Conservation (phyloP, 2,888 invertebrate genomes). For the Crioceris asparagi region DNA sequence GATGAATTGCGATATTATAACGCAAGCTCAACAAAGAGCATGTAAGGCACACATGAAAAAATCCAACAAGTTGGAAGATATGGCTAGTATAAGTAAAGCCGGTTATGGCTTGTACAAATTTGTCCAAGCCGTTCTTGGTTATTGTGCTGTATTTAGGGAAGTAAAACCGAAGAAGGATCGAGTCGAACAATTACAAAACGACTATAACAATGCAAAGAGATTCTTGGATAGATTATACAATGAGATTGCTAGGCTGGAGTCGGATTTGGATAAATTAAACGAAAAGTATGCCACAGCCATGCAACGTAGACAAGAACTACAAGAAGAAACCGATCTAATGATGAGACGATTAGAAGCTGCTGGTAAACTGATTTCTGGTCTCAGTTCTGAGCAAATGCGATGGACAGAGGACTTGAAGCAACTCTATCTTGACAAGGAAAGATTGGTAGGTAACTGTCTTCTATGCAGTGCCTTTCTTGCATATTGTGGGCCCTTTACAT, state of each 20-base stretch:
- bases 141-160: conserved; percentile 78
- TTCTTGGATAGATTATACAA: conserved; percentile 61
- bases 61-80: conserved; percentile 65
- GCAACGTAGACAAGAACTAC: conserved; percentile 51
- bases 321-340: conserved; percentile 75
- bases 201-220: conserved; percentile 51
- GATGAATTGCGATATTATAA: conserved; percentile 74
- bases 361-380: conserved; percentile 76
- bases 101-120: conserved; percentile 78
- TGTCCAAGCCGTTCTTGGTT: conserved; percentile 78
- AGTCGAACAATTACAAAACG: conserved; percentile 65
- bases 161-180: conserved; percentile 78
- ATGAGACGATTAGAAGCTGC: conserved; percentile 71
- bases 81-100: conserved; percentile 76
- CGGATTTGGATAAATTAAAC: conserved; percentile 57
- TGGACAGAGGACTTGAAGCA: conserved; percentile 70
- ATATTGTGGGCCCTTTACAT: conserved; percentile 82
- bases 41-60: conserved; percentile 64
- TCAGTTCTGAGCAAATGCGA: conserved; percentile 71
- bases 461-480: conserved; percentile 72
- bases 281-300: conserved; percentile 68
- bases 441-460: conserved; percentile 76
- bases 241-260: conserved; percentile 63
- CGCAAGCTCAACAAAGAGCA: conserved; percentile 56
- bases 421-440: conserved; percentile 58